Conservation (phyloP, 2,797 vertebrate genomes). For the Platyrinchus mystaceus region DNA sequence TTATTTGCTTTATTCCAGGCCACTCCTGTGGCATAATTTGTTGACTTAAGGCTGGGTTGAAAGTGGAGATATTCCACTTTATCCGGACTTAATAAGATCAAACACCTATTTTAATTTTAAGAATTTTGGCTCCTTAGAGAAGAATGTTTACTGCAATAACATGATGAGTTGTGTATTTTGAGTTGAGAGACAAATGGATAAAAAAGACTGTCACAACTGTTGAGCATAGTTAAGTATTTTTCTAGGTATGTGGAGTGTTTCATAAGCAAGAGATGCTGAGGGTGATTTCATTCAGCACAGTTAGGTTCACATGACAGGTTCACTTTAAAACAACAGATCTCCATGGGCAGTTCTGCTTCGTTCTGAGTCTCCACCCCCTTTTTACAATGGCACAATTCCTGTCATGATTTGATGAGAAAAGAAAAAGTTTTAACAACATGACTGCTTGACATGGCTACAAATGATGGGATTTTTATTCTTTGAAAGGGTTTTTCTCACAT, state of each 20-base stretch:
- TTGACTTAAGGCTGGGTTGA: not conserved
- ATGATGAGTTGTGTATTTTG: constrained; percentile 10
- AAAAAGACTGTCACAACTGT: constrained; percentile 20
- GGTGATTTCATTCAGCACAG: constrained; percentile 22
- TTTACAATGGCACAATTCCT: constrained; percentile 23
- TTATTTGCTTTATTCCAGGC: not conserved
- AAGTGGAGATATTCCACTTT: not conserved
- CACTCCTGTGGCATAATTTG: not conserved
- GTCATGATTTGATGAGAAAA: constrained; percentile 6
- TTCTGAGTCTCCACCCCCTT: not conserved
- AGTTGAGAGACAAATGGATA: constrained; percentile 26
- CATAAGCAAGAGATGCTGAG: not conserved
- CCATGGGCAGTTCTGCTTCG: constrained; percentile 6
- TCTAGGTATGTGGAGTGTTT: not conserved
- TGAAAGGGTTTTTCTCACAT: constrained; percentile 15
- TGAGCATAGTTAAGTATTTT: constrained; percentile 37
- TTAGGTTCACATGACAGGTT: constrained; percentile 53
- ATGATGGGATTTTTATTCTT: constrained; percentile 36
- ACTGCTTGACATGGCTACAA: not conserved
- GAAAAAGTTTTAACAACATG: constrained; percentile 33
- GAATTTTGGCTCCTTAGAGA: not conserved
- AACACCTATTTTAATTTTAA: not conserved
- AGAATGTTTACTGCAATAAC: not conserved
- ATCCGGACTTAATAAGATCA: not conserved
- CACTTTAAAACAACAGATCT: constrained; percentile 31